These are phyloP conservation scores for Luperina testacea DNA, from an alignment of 2,888 invertebrate genomes.

Conservation along the genomic window DNA sequence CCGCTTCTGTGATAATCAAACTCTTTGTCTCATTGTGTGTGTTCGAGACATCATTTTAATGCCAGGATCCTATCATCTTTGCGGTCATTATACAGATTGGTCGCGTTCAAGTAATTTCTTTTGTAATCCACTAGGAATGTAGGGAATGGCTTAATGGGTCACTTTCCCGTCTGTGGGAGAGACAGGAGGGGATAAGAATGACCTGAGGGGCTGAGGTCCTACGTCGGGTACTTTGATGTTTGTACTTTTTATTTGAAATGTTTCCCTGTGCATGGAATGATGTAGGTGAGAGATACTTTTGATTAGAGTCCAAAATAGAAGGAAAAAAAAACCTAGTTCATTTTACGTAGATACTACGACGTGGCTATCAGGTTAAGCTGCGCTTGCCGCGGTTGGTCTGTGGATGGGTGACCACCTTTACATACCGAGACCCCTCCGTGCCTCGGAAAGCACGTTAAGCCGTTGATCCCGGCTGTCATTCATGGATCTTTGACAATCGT, in stretches of 20 bases:
- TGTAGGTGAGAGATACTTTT: neutral
- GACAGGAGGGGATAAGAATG: conserved; percentile 15
- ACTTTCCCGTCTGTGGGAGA: conserved; percentile 36
- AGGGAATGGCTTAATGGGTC: conserved; percentile 68
- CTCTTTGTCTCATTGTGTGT: conserved; percentile 69
- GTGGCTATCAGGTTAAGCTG: too few species aligned
- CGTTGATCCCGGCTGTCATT: too few species aligned
- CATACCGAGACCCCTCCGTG: too few species aligned
- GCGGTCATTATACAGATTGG: conserved; percentile 76
- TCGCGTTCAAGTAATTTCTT: conserved; percentile 71
- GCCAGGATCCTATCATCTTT: conserved; percentile 68
- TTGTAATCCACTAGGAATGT: conserved; percentile 70
- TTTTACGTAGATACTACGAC: neutral
- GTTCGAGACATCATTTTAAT: conserved; percentile 69
- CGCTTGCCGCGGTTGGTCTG: too few species aligned
- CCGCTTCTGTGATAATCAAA: neutral
- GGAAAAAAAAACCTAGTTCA: neutral
- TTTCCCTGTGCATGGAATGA: neutral
- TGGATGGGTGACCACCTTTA: too few species aligned
- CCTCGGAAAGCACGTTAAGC: too few species aligned
- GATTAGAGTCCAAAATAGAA: neutral
- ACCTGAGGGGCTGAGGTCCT: conserved; percentile 18
- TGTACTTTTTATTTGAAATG: neutral
- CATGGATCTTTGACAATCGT: too few species aligned
- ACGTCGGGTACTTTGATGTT: conserved; percentile 49